Evolutionary conservation across 2,797 vertebrate species (phyloP), one percentile per base, ranked within the genome.

Genomic region (Labeo calbasu): DNA sequence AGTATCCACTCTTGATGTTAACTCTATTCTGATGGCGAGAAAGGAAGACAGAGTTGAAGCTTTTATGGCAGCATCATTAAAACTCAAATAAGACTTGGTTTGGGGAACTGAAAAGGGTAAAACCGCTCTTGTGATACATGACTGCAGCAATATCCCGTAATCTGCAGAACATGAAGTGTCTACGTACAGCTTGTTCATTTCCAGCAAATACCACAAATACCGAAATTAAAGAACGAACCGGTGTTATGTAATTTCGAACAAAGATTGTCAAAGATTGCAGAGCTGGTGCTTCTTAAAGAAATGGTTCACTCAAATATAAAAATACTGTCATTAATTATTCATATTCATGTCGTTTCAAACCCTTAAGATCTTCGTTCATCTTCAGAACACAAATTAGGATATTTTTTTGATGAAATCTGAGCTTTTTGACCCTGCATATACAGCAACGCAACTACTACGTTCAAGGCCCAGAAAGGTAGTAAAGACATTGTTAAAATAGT

Each of bases 1-100:
- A 55, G 78, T 4, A 23, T 66, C 65, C 73, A 43, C 48, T 57
- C 77, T 73, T 81, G 57, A 84, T 66, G 63, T 73, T 17, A 23
- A 8, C 25, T 57, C 69, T 57, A 69, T 80, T 68, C 63, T 51
- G 66, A 65, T 7, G 4, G 23, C 7, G 19, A n/a, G 32, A 66
- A 83, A 65, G 23, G 7, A 48, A 7, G 55, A 21, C 55, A 10
- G 15, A 55, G 61, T 15, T 4, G 14, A 55, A 68, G 50, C 21
- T 1, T 79, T 81, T 76, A 61, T n/a, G 15, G 55, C 77, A 51
- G 46, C 23, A 59, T 19, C 9, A 46, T 70, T 83, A 48, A 21
- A 82, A 51, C 43, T 63, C 48, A 5, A 15, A 40, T 2, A 79
- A 21, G 43, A 68, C 32, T 66, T 40, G 21, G 19, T 75, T 55